Base-by-base conservation (phyloP, 64 coral and sea anemone species). In the Pocillopora damicornis region DNA sequence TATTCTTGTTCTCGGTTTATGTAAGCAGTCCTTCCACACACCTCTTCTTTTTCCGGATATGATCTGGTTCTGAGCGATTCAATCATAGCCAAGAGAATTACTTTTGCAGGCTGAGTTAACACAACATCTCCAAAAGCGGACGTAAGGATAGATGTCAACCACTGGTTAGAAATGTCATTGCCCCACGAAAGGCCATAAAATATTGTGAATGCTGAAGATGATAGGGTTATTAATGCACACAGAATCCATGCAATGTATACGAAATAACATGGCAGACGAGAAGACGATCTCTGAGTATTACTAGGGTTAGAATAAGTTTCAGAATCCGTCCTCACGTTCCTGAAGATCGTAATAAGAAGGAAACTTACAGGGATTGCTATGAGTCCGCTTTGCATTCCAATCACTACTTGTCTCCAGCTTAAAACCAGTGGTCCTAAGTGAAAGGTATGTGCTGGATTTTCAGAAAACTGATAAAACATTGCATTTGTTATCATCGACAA, bases 161-260 rank as follows among this genome's bases (percentile, higher is more conserved):
- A 98, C 3, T 82, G 80, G 13, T 91, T 78, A 7, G 95, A 94
- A 67, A 94, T 98, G 3, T 67, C 89, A 9, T 76, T 75, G 11
- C 92, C 95, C 60, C 88, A 98, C 4, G 89, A 79, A 34, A 98
- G 65, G 0, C 88, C 75, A 78, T 98, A 98, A 42, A 98, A 88
- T 15, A 98, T 38, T 36, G 87, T 86, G 59, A 98, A 91, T 9
- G 82, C 37, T 2, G 92, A 89, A 22, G 89, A 89, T 4, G 59
- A 35, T 5, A 90, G 15, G 30, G 86, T 79, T 20, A 75, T 88
- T 1, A 91, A 36, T 15, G 79, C 51, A 14, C 74, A 79, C 0
- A 93, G 18, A 18, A 25, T 81, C 30, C 88, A 98, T 13, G 95
- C 92, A 65, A 98, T 34, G 56, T 94, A 94, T 9, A 94, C 73